Base-by-base conservation (phyloP, 2,888 invertebrate genomes). In the Lasioglossum oenotherae region DNA sequence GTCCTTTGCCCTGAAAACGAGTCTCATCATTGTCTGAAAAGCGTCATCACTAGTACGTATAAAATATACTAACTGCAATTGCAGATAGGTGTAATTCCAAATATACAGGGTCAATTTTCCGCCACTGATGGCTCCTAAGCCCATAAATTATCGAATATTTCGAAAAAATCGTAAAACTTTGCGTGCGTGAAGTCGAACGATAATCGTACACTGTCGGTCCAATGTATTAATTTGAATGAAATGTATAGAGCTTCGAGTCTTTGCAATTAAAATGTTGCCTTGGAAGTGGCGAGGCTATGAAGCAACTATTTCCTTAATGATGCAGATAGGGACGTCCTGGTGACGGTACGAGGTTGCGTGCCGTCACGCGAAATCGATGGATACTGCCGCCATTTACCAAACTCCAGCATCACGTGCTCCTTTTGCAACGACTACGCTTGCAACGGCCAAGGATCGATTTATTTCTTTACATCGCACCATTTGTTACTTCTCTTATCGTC, bases 341-440 rank as follows among this genome's bases (percentile, higher is more conserved):
- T 91, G 81, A 93, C 93, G 44, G 91, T 93, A 44, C 89, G 93
- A 84, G 92, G 89, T 81, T 93, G 93, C 88, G 92, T 93, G 78
- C 89, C 92, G 35, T 87, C 91, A 44, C 88, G 83, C 16, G 78
- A 87, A 74, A 88, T 89, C 81, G 88, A 82, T 71, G 89, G 88
- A 38, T 93, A 93, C 87, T 93, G 93, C 81, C 85, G 85, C 35
- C 87, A 89, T 77, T 93, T 87, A 80, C 89, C 93, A n/a, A 88
- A 90, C 6, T 92, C 93, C 19, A 88, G 44, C 76, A 81, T 93
- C 81, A 87, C 89, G 75, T 93, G 93, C 81, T 89, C 81, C 46
- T 93, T 93, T 75, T 93, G 93, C 84, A 81, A 92, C 4, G 85
- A 85, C n/a, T 85, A 93, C 78, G 92, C 89, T 64, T 93, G 93